Conservation (phyloP, 2,888 invertebrate species). For the Cephus pygmeus region DNA sequence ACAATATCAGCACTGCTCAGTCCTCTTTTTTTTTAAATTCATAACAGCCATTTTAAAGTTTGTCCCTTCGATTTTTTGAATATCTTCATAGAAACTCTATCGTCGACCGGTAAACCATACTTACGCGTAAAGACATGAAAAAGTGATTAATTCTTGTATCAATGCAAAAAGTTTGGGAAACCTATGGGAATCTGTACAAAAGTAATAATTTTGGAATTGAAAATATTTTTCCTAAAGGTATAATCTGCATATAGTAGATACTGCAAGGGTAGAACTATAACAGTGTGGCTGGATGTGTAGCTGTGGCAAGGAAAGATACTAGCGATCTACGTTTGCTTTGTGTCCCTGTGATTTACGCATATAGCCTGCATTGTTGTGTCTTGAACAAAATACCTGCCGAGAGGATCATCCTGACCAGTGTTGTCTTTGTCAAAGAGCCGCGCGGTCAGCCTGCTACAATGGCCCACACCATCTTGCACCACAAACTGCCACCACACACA, state of each 20-base stretch:
- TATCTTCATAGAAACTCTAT: not conserved
- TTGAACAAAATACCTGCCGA: slow-evolving; percentile 80
- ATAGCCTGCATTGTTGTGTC: not conserved
- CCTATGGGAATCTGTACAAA: not conserved
- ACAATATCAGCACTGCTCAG: not conserved
- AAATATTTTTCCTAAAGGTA: not conserved
- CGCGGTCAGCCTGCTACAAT: slow-evolving; percentile 66
- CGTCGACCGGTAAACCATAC: not conserved
- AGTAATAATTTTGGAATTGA: not conserved
- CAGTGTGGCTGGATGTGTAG: slow-evolving; percentile 18
- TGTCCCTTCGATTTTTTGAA: not conserved
- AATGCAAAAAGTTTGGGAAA: not conserved
- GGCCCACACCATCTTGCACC: slow-evolving; percentile 69
- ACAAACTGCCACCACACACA: slow-evolving; percentile 68
- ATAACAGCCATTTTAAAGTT: not conserved
- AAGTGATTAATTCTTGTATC: not conserved
- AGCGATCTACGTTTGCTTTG: not conserved
- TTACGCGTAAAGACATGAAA: not conserved
- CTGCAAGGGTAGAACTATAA: slow-evolving; percentile 30
- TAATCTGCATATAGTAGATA: slow-evolving; percentile 4
- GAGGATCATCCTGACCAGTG: slow-evolving; percentile 89
- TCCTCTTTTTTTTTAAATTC: not conserved
- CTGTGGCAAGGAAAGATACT: not conserved
- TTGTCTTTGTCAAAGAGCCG: slow-evolving; percentile 94
- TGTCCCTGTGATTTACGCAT: not conserved